Evolutionary conservation across 2,888 invertebrate species (phyloP).

Genomic region (Heteromurus nitidus): DNA sequence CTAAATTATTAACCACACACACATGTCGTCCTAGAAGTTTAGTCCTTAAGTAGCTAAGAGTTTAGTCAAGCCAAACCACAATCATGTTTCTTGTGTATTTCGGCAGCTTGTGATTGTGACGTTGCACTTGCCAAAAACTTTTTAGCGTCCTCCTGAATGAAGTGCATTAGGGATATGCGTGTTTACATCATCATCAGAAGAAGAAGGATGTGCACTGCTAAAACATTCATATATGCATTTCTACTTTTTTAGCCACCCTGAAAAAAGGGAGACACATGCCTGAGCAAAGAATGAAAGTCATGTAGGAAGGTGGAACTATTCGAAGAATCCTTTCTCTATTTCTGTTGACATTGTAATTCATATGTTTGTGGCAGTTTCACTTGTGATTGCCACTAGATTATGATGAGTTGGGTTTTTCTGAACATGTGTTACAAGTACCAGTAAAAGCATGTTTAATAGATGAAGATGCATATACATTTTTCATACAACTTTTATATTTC

Average conservation of each 20-base stretch:
- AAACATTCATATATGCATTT: no score
- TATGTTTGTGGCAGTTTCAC: no score
- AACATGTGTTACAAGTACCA: no score
- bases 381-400: no score
- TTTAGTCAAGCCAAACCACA: neutral
- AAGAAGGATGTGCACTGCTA: neutral
- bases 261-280: conserved; percentile 1
- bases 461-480: no score
- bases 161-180: no score
- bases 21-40: neutral
- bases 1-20: conserved; percentile 44
- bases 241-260: no score
- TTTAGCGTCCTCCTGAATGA: no score
- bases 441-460: no score
- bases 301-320: no score
- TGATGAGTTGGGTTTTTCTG: no score
- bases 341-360: no score
- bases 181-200: conserved; percentile 46
- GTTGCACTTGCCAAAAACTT: conserved; percentile 19
- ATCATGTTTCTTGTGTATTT: neutral
- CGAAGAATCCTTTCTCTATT: conserved; percentile 23
- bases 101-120: neutral
- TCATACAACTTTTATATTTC: neutral
- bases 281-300: conserved; percentile 25
- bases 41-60: neutral